Base-by-base conservation (phyloP, 2,888 invertebrate species). In the Dryadula phaetusa region DNA sequence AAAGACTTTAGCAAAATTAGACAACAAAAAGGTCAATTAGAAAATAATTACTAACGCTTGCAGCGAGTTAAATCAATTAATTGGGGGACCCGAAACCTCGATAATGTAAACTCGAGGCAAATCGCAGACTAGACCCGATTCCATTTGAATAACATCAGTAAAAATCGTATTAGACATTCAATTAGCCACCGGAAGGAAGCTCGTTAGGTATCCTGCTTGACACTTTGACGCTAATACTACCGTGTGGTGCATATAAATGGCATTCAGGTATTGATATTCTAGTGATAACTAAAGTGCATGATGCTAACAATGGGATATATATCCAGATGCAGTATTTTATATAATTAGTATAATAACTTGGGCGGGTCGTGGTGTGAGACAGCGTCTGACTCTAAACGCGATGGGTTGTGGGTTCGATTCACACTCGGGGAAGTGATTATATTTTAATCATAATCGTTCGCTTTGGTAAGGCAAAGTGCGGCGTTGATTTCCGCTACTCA, bases 121-220 rank as follows among this genome's bases (percentile, higher is more conserved):
- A 72, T 63, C 64, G 63, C 62, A 68, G 66, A 70, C 72, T 61
- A 70, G 68, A 67, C 60, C 60, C 70, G 62, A 72, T 70, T 66
- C 60, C 42, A 83, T 79, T 83, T 77, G 74, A 83, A 83, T 82
- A 85, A 84, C 84, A 83, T 79, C 77, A 75, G 79, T 82, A 79
- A 81, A 81, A 80, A 76, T 79, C 73, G 72, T 77, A 81, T 82
- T 81, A 81, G 78, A 79, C 77, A 81, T 80, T 82, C 80, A 81
- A 82, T 82, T 82, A 79, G 76, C 69, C 56, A 47, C 56, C 74
- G 75, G 74, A 75, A 73, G 70, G 73, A 74, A 74, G 69, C 70
- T 73, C 68, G 70, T 73, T 70, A 72, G 69, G 69, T 65, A 67
- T 62, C 62, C 64, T 61, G 66, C 52, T 67, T 70, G 67, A 70